phyloP scores from a whole-genome alignment of 2,113 vertebrate species.

The Xiphophorus couchianus region DNA sequence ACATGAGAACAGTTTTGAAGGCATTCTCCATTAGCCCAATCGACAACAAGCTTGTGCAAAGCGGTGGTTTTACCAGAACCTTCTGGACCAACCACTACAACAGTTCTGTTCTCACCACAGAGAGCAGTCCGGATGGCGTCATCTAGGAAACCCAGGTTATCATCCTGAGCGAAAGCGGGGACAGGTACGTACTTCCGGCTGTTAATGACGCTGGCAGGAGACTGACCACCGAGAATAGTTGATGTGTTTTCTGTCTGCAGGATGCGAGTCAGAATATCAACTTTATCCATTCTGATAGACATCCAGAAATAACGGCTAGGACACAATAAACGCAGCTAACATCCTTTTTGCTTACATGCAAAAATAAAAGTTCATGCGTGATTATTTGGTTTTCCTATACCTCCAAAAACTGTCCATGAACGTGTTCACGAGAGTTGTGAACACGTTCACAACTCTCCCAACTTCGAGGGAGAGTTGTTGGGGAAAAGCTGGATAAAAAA shows the following conservation, averaged over 20 bases:
- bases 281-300: conserved; percentile 58
- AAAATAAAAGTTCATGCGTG: too few relatives aligned
- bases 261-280: conserved; percentile 24
- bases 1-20: conserved; percentile 67
- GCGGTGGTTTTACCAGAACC: conserved; percentile 80
- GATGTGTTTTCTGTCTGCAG: conserved; percentile 25
- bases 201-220: conserved; percentile 46
- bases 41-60: conserved; percentile 71
- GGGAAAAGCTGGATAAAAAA: too few relatives aligned
- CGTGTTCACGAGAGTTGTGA: too few relatives aligned
- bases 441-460: too few relatives aligned
- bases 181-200: conserved; percentile 50
- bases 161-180: neutral
- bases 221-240: conserved; percentile 65
- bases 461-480: too few relatives aligned
- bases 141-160: conserved; percentile 19
- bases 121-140: conserved; percentile 46
- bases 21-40: conserved; percentile 65
- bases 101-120: conserved; percentile 8
- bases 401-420: too few relatives aligned
- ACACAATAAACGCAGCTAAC: neutral
- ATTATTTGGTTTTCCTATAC: too few relatives aligned
- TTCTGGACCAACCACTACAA: conserved; percentile 69
- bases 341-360: too few relatives aligned
- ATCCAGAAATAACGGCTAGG: neutral